A percentile compares a stretch with the other conserved stretches of the same genome.
Evolutionary conservation across 2,113 vertebrate genomes (phyloP).

Genomic region (Hymenochirus boettgeri): DNA sequence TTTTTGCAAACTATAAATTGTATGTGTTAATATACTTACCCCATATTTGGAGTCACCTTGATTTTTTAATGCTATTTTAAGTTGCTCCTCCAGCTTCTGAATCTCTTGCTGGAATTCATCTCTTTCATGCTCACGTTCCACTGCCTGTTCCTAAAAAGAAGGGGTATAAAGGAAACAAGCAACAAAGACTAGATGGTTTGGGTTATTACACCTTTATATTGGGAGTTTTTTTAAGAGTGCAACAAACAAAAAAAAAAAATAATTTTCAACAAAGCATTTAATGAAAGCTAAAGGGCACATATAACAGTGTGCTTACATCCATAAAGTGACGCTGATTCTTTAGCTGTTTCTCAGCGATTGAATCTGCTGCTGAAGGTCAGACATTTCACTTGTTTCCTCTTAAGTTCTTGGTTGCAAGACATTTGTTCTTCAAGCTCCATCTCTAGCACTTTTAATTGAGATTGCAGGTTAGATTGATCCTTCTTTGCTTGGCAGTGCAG

Average conservation of each 20-base stretch:
- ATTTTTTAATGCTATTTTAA: slow-evolving; percentile 59
- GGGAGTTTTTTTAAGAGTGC: too few species aligned
- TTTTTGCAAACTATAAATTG: too few species aligned
- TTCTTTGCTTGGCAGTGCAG: slow-evolving; percentile 85
- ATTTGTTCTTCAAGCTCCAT: slow-evolving; percentile 85
- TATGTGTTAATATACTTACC: too few species aligned
- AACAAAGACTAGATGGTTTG: too few species aligned
- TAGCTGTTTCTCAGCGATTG: slow-evolving; percentile 84
- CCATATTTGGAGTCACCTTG: slow-evolving; percentile 56
- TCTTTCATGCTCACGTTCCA: slow-evolving; percentile 88
- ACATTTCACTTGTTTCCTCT: slow-evolving; percentile 61
- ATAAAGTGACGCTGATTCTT: slow-evolving; percentile 89
- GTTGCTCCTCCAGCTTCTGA: slow-evolving; percentile 75
- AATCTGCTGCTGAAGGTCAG: slow-evolving; percentile 78
- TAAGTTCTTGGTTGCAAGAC: slow-evolving; percentile 60
- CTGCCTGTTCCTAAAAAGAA: slow-evolving; percentile 77
- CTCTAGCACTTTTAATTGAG: slow-evolving; percentile 76
- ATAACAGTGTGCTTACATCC: slow-evolving; percentile 83
- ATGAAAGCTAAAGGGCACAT: too few species aligned
- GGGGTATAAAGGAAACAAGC: neutral
- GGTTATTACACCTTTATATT: too few species aligned
- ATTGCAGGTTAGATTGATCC: slow-evolving; percentile 66
- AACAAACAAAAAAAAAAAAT: too few species aligned
- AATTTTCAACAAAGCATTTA: too few species aligned
- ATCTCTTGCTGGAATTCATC: slow-evolving; percentile 98